Base-by-base conservation (phyloP, 2,888 invertebrate genomes). In the Vesta saturnalis region DNA sequence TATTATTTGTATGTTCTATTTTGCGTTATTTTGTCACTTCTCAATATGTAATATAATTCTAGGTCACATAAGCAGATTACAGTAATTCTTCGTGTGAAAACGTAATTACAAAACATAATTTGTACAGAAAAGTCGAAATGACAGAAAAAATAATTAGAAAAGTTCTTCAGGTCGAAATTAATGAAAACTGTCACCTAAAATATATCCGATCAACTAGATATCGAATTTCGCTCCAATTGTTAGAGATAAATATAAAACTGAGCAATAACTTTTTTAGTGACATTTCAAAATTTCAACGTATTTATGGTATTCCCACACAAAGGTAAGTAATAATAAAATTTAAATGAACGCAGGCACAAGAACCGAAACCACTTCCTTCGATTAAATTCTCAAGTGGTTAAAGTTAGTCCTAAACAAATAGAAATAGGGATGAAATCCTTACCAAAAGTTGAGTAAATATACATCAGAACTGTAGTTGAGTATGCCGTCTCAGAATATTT, bases 341-440 rank as follows among this genome's bases (percentile, higher is more conserved):
- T 52, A 52, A 52, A 52, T 52, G 19, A 6, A 12, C n/a, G 16
- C 18, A 18, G 19, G 21, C 15, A 19, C 19, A 52, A 52, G 52
- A 52, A 52, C 52, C 21, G 52, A 52, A 52, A 39, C 39, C 52
- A 57, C 55, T 60, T 60, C 14, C 21, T 60, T 65, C 65, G 55
- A 60, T 65, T 60, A 65, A 46, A 55, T 43, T 60, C 59, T 46
- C 60, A 52, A 58, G 15, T 55, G 35, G 22, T 65, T 65, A 39
- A 60, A 54, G 46, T 10, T n/a, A 22, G 60, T 46, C 65, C 65
- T 65, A 65, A 65, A 60, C 60, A 65, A 65, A 65, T 39, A 58
- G 30, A 43, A 22, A 62, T 15, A 14, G 52, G 35, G 35, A 22
- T 23, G 46, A 60, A 65, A 55, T 57, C 55, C 65, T n/a, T 21